Percentiles rank a stretch among this genome's conserved stretches.
These are phyloP conservation scores for Tachysurus vachellii DNA, from an alignment of 2,113 vertebrate species.

Conservation along the genomic window DNA sequence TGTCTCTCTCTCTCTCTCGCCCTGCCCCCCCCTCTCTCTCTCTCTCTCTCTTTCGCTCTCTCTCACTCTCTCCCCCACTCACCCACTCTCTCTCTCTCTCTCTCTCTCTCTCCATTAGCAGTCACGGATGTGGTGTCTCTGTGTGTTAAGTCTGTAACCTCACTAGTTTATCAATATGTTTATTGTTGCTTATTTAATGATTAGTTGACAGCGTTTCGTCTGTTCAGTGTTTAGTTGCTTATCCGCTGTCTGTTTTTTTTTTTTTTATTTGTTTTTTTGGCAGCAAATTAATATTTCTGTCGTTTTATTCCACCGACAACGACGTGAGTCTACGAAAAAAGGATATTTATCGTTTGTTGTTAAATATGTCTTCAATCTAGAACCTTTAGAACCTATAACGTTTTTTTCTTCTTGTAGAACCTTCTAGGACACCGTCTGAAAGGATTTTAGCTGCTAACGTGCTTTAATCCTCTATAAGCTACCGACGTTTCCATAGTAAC, in stretches of 20 bases:
- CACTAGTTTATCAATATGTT: neutral
- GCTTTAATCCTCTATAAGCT: too few species aligned
- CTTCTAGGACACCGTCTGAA: too few species aligned
- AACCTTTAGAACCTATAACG: too few species aligned
- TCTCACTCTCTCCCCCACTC: neutral
- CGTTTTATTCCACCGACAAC: conserved; percentile 4
- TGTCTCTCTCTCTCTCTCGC: neutral
- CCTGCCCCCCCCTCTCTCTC: neutral
- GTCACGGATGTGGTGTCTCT: too few species aligned
- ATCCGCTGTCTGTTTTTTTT: neutral
- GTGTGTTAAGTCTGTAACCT: too few species aligned
- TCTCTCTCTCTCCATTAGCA: neutral
- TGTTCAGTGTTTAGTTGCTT: neutral
- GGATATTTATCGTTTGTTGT: neutral
- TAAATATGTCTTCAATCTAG: neutral
- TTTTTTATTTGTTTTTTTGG: neutral
- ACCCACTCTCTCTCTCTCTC: too few species aligned
- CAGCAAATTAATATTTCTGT: neutral
- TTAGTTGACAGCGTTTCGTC: neutral
- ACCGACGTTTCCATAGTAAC: neutral
- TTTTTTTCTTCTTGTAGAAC: too few species aligned
- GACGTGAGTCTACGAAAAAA: conserved; percentile 59
- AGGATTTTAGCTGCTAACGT: too few species aligned
- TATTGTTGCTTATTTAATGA: neutral
- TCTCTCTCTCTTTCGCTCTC: neutral